Conservation (phyloP, 1,140 invertebrate species). For the Neotoxoptera formosana region DNA sequence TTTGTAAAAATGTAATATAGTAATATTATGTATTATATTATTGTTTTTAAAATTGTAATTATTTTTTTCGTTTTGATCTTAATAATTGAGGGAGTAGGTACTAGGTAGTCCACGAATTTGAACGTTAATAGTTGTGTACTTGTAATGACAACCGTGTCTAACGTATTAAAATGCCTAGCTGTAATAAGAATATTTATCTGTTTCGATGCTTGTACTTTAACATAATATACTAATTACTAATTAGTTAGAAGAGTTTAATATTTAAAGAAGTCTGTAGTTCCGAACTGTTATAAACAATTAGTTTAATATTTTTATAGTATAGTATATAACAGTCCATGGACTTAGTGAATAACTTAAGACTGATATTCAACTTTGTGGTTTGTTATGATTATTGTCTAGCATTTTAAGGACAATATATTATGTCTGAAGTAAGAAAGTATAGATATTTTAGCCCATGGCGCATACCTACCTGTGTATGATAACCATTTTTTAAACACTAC, state of each 20-base stretch:
- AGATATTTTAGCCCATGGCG: too few relatives aligned
- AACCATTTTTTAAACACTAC: too few relatives aligned
- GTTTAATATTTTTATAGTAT: neutral
- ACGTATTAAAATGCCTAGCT: neutral
- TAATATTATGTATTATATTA: too few relatives aligned
- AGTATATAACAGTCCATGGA: neutral
- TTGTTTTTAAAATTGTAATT: neutral
- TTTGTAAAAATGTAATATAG: too few relatives aligned
- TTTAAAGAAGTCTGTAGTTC: neutral
- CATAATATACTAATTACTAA: neutral
- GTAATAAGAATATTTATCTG: neutral
- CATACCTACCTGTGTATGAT: too few relatives aligned
- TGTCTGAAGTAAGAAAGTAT: too few relatives aligned
- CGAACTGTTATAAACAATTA: neutral
- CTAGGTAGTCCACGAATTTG: neutral
- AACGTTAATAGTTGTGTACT: neutral
- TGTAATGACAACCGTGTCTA: neutral
- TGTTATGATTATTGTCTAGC: neutral
- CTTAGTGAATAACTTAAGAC: neutral
- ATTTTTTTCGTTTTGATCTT: neutral
- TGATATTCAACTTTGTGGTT: neutral
- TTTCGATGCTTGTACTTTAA: neutral
- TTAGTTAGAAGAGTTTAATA: neutral
- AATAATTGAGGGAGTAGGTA: too few relatives aligned
- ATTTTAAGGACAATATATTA: neutral